phyloP scores from a whole-genome alignment of 2,797 vertebrate species.

The Acipenser ruthenus region DNA sequence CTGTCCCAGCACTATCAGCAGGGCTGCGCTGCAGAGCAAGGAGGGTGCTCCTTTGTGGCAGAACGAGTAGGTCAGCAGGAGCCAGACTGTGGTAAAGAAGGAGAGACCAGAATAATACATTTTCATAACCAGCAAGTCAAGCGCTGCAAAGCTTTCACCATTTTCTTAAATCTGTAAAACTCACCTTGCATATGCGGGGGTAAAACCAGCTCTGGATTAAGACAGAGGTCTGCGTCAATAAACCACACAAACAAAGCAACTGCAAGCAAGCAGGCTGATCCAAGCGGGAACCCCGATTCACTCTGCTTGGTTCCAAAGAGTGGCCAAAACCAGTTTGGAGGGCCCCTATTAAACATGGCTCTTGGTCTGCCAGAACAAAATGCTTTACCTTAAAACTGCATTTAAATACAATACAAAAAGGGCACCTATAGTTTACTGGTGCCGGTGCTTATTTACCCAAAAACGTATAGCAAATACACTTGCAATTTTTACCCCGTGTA shows the following conservation, averaged over 20 bases:
- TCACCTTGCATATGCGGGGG: slow-evolving; percentile 58
- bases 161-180: not conserved
- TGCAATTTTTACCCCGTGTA: no score
- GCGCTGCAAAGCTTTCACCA: not conserved
- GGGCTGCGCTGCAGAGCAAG: slow-evolving; percentile 58
- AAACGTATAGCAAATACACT: no score
- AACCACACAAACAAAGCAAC: slow-evolving; percentile 44
- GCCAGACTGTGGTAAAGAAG: slow-evolving; percentile 46
- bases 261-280: slow-evolving; percentile 35
- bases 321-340: slow-evolving; percentile 35
- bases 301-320: slow-evolving; percentile 44
- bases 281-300: slow-evolving; percentile 49
- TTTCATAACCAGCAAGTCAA: not conserved
- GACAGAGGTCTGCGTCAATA: slow-evolving; percentile 46
- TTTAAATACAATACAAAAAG: no score
- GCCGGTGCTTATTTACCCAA: no score
- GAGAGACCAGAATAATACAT: slow-evolving; percentile 7
- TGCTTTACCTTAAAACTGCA: no score
- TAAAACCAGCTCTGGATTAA: slow-evolving; percentile 58
- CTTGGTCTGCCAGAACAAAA: no score
- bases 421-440: no score
- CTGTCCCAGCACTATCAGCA: slow-evolving; percentile 60
- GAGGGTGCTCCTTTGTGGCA: slow-evolving; percentile 61
- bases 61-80: slow-evolving; percentile 64
- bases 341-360: slow-evolving; percentile 36